These are phyloP conservation scores for Marasmarcha lunaedactyla DNA, from an alignment of 2,888 invertebrate genomes.

Conservation along the genomic window DNA sequence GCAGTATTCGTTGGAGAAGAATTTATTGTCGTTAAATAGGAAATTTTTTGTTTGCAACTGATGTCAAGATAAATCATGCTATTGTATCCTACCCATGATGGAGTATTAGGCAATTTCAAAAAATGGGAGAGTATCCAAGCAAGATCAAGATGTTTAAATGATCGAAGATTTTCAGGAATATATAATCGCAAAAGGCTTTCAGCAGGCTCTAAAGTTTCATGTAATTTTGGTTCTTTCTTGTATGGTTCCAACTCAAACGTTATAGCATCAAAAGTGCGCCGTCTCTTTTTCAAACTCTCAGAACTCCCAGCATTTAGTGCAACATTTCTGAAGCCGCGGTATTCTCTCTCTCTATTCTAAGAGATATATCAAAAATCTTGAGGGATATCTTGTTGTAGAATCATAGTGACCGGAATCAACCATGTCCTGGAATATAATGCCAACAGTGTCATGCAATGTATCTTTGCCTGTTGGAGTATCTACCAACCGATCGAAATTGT, in stretches of 20 bases:
- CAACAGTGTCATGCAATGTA: constrained; percentile 6
- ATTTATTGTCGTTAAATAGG: not conserved
- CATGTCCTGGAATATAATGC: not conserved
- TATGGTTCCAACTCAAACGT: too few relatives aligned
- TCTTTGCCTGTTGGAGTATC: constrained; percentile 6
- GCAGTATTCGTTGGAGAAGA: constrained; percentile 18
- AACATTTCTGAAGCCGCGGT: too few relatives aligned
- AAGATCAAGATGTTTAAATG: too few relatives aligned
- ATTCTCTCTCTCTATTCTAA: too few relatives aligned
- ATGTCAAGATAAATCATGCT: not conserved
- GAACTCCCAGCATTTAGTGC: too few relatives aligned
- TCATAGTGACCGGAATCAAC: too few relatives aligned
- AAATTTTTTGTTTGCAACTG: not conserved
- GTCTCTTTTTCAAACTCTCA: too few relatives aligned
- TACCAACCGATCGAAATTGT: constrained; percentile 25
- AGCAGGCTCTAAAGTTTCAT: constrained; percentile 5
- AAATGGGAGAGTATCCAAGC: not conserved
- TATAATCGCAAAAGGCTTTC: constrained; percentile 1
- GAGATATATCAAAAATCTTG: too few relatives aligned
- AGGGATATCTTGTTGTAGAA: too few relatives aligned
- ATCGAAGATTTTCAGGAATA: too few relatives aligned
- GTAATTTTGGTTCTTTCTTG: too few relatives aligned
- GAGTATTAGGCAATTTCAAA: not conserved
- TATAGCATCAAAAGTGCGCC: constrained; percentile 11
- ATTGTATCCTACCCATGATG: not conserved